Base-by-base conservation (phyloP, 2,888 invertebrate species). In the Harpalus rubripes region DNA sequence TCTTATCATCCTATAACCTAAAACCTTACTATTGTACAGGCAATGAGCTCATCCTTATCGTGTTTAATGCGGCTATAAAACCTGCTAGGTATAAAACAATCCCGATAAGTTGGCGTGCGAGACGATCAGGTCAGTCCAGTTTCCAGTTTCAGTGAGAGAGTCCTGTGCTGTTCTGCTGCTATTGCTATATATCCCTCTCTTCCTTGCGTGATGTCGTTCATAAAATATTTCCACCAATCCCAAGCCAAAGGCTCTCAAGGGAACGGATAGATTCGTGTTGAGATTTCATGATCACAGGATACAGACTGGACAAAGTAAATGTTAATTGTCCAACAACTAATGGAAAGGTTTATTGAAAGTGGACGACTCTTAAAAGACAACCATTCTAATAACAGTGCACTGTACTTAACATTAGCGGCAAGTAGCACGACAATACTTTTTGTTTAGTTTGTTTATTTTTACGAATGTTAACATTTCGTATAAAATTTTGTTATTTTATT, bases 151-250 rank as follows among this genome's bases (percentile, higher is more conserved):
- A 32, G 32, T 32, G 32, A 32, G 32, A 12, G 18, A 52, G 22
- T 52, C 44, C 44, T 12, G 44, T 52, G 44, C 32, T 32, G 32
- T 6, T 32, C 32, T 32, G 32, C 32, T 32, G 32, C 32, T 32
- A 32, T 32, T 32, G 32, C 44, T 12, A 52, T 52, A 52, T 52
- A 52, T 52, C 12, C 44, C 44, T 52, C 44, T 52, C 44, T 52
- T 41, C 80, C 41, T 63, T 16, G 44, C 81, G 81, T 81, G 81
- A 81, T 81, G 81, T n/a, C 65, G 61, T 81, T 81, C 81, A 81
- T 81, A 81, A 81, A 81, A 81, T 81, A 81, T 81, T 81, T 81
- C 81, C 52, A 8, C 65, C 81, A 81, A 81, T 81, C 81, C 59
- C 16, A 12, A 65, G 16, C 58, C 58, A 56, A 26, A 22, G 58